Evolutionary conservation across 1,140 invertebrate species (phyloP), one percentile per base, ranked within the genome.

Genomic region (Drosophila ambigua): DNA sequence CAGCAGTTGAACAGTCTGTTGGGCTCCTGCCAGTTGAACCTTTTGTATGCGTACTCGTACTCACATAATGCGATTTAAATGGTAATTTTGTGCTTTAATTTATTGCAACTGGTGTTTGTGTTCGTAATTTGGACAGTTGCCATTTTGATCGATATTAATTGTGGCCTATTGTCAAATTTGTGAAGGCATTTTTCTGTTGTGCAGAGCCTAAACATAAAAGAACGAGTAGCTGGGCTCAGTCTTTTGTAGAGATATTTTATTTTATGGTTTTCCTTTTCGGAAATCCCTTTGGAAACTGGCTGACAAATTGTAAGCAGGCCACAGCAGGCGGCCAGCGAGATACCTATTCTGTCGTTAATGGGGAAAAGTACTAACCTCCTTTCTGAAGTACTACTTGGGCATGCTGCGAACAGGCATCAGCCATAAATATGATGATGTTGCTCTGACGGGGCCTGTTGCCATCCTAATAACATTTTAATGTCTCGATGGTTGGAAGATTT

Each of bases 391-490:
- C 54, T 35, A 31, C 55, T 75, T 55, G 62, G 46, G 53, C n/a
- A 54, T 67, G 72, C 48, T 65, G 31, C 43, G 49, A 74, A 55
- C 72, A 76, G 46, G 39, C 51, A 61, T 54, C 26, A 46, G 55
- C 63, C 55, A 76, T 76, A 76, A 76, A 76, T 76, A 76, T 61
- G 64, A 54, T 72, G 49, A 43, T 54, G 43, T 60, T 50, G 41
- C 44, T 61, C 45, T n/a, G 31, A 41, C 8, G n/a, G 39, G n/a
- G 13, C 20, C 44, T 43, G 20, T 51, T 53, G 52, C 39, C 46
- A 76, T 54, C 74, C 73, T 77, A 77, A 77, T 77, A 77, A 77
- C 73, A 77, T 77, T 77, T 77, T 77, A 77, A 77, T 77, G 74
- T 48, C n/a, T 39, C 35, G 11, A 39, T 39, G 11, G 13, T 39